Evolutionary conservation across 2,113 vertebrate genomes (phyloP).

Genomic region (Rallus limicola): DNA sequence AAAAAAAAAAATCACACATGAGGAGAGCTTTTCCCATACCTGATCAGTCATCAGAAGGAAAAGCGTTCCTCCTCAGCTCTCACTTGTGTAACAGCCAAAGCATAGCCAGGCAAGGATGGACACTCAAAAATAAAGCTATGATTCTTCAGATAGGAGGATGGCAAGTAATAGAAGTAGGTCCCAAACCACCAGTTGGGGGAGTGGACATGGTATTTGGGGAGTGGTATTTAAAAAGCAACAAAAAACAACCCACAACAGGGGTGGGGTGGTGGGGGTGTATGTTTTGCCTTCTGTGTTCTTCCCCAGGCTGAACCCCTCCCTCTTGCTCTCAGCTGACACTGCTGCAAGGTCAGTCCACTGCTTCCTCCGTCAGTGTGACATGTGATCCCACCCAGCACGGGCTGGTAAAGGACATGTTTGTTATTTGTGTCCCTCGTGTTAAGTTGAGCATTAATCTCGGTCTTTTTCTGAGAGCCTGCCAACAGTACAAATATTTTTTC

Average conservation of each 20-base stretch:
- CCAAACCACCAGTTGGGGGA: background rate
- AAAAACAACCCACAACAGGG: background rate
- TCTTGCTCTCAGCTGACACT: background rate
- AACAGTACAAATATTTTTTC: background rate
- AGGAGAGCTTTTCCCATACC: background rate
- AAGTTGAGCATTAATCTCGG: background rate
- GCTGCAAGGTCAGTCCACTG: background rate
- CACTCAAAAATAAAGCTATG: background rate
- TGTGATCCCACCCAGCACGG: background rate
- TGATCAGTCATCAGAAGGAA: background rate
- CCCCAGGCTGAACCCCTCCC: background rate
- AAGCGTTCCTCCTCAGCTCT: background rate
- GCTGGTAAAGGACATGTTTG: background rate
- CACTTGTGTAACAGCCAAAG: background rate
- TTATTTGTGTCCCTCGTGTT: background rate
- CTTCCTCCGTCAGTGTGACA: background rate
- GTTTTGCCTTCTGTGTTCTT: background rate
- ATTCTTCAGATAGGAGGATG: background rate
- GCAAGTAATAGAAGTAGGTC: background rate
- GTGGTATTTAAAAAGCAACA: background rate
- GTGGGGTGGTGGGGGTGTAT: too few species aligned
- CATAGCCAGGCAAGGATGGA: background rate
- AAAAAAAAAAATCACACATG: background rate
- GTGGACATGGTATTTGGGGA: background rate
- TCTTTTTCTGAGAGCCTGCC: background rate